phyloP scores from a whole-genome alignment of 1,140 invertebrate genomes.

The Macrocentrus cingulum region DNA sequence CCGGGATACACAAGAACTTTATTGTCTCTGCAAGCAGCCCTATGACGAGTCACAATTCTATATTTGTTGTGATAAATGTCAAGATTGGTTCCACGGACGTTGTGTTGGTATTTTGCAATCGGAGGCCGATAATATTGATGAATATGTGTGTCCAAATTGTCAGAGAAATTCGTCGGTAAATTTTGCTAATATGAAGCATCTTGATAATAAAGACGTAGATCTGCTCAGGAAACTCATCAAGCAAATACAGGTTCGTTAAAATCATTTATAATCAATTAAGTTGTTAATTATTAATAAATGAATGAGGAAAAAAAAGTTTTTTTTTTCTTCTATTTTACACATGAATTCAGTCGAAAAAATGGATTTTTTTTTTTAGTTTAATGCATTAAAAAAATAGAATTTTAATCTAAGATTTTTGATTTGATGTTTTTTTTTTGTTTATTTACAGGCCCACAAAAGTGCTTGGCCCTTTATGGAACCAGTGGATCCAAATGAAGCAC shows the following conservation, averaged over 20 bases:
- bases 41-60: conserved; percentile 98
- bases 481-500: conserved; percentile 91
- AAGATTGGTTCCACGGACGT: conserved; percentile 98
- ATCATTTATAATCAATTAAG: not conserved
- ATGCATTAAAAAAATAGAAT: no score
- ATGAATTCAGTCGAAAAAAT: not conserved
- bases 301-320: not conserved
- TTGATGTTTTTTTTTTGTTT: not conserved
- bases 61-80: conserved; percentile 96
- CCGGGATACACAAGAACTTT: conserved; percentile 86
- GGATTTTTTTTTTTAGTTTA: no score
- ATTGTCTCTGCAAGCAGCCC: conserved; percentile 93
- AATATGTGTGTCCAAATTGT: conserved; percentile 95
- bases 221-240: conserved; percentile 83
- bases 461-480: conserved; percentile 97
- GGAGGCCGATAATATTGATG: conserved; percentile 92
- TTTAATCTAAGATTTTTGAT: not conserved
- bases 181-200: conserved; percentile 85
- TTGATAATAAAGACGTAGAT: conserved; percentile 81
- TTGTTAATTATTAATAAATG: no score
- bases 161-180: conserved; percentile 85
- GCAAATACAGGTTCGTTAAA: conserved; percentile 77
- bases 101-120: conserved; percentile 95
- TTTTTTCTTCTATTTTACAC: not conserved
- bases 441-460: conserved; percentile 77